These are phyloP conservation scores for Heliocidaris tuberculata DNA, from an alignment of 35 echinoderm and acorn worm species.

Conservation along the genomic window DNA sequence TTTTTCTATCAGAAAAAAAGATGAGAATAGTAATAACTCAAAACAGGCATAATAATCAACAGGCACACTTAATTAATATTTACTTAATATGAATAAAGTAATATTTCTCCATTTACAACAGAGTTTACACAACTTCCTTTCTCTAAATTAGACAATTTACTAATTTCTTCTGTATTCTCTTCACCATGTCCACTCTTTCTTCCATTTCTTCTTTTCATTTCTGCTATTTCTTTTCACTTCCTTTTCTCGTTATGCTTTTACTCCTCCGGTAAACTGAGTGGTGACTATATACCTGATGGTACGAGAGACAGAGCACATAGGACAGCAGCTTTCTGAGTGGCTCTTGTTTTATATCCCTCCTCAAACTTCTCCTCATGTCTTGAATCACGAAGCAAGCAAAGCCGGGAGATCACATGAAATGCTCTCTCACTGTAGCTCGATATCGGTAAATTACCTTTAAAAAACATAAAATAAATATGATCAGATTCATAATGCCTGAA, in stretches of 20 bases:
- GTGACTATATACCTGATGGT: slow-evolving; percentile 28
- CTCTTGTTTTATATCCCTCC: background rate
- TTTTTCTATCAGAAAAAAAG: no score
- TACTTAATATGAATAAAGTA: no score
- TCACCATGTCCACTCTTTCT: no score
- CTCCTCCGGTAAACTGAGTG: background rate
- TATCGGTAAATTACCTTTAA: background rate
- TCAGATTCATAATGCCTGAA: no score
- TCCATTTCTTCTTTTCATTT: no score
- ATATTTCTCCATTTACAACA: no score
- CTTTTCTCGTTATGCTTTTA: background rate
- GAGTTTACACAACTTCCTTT: no score
- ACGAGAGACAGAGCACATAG: slow-evolving; percentile 33
- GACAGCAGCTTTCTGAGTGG: slow-evolving; percentile 7
- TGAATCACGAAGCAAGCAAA: slow-evolving; percentile 1
- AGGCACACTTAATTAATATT: no score
- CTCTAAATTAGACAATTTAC: no score
- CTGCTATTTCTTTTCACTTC: background rate
- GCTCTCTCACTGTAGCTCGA: slow-evolving; percentile 27
- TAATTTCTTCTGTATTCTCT: no score
- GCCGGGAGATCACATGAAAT: background rate
- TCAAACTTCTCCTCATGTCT: background rate
- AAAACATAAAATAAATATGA: background rate
- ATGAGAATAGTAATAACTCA: no score
- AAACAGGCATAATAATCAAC: no score